phyloP scores from a whole-genome alignment of 2,888 invertebrate genomes.

The Schizotus pectinicornis region DNA sequence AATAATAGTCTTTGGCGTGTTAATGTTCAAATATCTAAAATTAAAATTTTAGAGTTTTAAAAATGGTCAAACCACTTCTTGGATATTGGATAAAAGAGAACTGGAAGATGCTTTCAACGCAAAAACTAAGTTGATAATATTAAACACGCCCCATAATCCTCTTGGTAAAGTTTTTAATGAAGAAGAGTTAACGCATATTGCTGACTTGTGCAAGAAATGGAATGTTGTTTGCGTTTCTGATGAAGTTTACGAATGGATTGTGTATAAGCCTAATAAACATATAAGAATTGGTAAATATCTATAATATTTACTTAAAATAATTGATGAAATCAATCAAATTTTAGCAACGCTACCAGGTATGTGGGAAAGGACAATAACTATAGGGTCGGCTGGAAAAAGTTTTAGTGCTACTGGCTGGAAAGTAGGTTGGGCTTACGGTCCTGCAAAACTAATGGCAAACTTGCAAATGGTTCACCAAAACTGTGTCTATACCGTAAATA shows the following conservation, averaged over 20 bases:
- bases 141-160: conserved; percentile 98
- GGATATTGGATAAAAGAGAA: conserved; percentile 85
- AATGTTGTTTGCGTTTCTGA: conserved; percentile 92
- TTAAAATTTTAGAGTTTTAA: too few species aligned
- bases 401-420: conserved; percentile 93
- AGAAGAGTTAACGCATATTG: conserved; percentile 77
- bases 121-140: conserved; percentile 91
- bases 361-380: conserved; percentile 97
- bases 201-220: conserved; percentile 88
- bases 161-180: conserved; percentile 86
- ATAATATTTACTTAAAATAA: neutral
- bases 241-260: conserved; percentile 99
- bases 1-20: conserved; percentile 49
- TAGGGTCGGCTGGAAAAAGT: conserved; percentile 97
- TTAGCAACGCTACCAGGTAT: conserved; percentile 90
- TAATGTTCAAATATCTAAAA: neutral
- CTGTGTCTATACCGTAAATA: conserved; percentile 88
- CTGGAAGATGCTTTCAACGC: conserved; percentile 79
- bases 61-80: conserved; percentile 84
- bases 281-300: conserved; percentile 80
- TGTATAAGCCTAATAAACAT: conserved; percentile 82
- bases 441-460: conserved; percentile 78
- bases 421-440: conserved; percentile 96
- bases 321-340: too few species aligned
- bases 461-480: conserved; percentile 93